Base-by-base conservation (phyloP, 1,140 invertebrate species). In the Drosophila grimshawi region DNA sequence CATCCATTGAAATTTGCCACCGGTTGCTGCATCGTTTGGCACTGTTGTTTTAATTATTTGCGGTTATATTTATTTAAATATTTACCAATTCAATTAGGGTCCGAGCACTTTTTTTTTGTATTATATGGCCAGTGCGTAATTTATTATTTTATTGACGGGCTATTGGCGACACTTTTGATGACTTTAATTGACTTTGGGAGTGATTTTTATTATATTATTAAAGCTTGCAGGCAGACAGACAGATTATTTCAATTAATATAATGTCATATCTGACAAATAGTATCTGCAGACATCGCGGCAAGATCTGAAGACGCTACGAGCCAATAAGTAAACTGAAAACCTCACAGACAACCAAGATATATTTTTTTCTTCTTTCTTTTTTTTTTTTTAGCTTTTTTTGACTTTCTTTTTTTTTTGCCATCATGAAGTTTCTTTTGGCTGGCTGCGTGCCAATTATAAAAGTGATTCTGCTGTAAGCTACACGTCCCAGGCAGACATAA, bases 41-140 rank as follows among this genome's bases (percentile, higher is more conserved):
- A 81, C 91, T 91, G 88, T 91, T 91, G 81, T 88, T 91, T 91
- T 91, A 91, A 91, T 91, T 91, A 91, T 91, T 83, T 91, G 88
- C 76, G 88, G 88, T 91, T 91, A 76, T 76, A 85, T 81, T 91
- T 91, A 91, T 88, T 91, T 91, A 91, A 91, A 91, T 91, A 91
- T 91, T 91, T 89, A 91, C 78, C 73, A 81, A 91, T 91, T 89
- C 89, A 91, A 91, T 91, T 91, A 83, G 85, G 85, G 65, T 69
- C 55, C 41, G 48, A 53, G 46, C 27, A 48, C 67, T 64, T 71
- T 76, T 51, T 53, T 35, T 30, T 43, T 43, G n/a, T 43, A 43
- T 41, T 41, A 2, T 59, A 46, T 57, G 10, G 11, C 7, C 46
- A 39, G 32, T 39, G 57, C 68, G 57, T 75, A 74, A 62, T 79